phyloP scores from a whole-genome alignment of 2,888 invertebrate species.

The Brachynemurus nebulosus region DNA sequence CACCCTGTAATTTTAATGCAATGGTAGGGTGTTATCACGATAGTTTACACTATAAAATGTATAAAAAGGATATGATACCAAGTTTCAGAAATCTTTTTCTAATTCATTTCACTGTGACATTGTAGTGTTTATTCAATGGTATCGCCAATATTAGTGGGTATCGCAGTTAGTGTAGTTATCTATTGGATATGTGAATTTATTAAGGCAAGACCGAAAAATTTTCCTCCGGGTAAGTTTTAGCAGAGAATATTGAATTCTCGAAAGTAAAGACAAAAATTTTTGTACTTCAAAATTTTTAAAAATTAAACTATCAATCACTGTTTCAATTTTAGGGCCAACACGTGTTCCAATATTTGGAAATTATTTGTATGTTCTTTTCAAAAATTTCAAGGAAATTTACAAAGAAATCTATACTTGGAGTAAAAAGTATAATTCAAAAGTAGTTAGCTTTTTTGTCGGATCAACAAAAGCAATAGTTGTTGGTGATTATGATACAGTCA shows the following conservation, averaged over 20 bases:
- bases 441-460: slow-evolving; percentile 45
- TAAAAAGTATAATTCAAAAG: slow-evolving; percentile 41
- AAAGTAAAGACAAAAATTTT: not conserved
- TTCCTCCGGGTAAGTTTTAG: not conserved
- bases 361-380: slow-evolving; percentile 41
- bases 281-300: not conserved
- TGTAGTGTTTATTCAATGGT: too few relatives aligned
- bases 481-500: slow-evolving; percentile 39
- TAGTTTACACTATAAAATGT: too few relatives aligned
- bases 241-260: too few relatives aligned
- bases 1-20: too few relatives aligned
- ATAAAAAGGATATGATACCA: too few relatives aligned
- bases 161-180: not conserved
- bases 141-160: not conserved
- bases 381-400: slow-evolving; percentile 38
- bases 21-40: too few relatives aligned
- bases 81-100: too few relatives aligned
- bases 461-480: slow-evolving; percentile 34
- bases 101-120: too few relatives aligned
- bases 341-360: slow-evolving; percentile 47
- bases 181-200: not conserved
- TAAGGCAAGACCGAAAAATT: not conserved
- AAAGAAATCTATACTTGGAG: slow-evolving; percentile 36
- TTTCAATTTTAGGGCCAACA: slow-evolving; percentile 40
- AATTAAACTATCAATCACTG: too few relatives aligned